A percentile compares a stretch with the other conserved stretches of the same genome.
phyloP scores from a whole-genome alignment of 1,140 invertebrate species.

The Lasioglossum albipes region DNA sequence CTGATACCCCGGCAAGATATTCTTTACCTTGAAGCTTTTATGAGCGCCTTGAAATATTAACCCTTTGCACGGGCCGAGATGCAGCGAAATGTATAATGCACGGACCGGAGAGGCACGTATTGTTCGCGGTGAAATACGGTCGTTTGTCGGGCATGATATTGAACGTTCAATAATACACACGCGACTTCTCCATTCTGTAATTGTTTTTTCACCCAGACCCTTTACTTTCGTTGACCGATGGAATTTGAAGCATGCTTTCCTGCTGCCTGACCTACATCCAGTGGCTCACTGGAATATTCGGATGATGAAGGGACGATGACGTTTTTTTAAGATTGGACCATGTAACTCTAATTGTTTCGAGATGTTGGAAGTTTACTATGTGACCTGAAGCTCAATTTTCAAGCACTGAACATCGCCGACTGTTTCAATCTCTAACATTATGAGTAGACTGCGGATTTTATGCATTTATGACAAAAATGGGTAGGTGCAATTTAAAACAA shows the following conservation, averaged over 20 bases:
- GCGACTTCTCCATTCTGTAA: constrained; percentile 6
- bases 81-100: constrained; percentile 30
- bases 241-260: not conserved
- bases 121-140: constrained; percentile 33
- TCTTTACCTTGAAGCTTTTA: constrained; percentile 29
- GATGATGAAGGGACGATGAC: too few species aligned
- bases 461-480: too few species aligned
- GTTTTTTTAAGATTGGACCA: too few species aligned
- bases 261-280: too few species aligned
- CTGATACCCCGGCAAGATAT: constrained; percentile 19
- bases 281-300: too few species aligned
- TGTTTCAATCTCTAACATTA: too few species aligned
- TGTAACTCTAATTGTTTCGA: too few species aligned
- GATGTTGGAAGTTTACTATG: too few species aligned
- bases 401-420: too few species aligned
- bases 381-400: too few species aligned
- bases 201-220: not conserved
- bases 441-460: too few species aligned
- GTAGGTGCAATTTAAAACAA: too few species aligned
- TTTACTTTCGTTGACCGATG: not conserved
- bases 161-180: constrained; percentile 37
- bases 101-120: constrained; percentile 14
- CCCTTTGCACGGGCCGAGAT: constrained; percentile 26
- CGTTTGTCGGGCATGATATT: constrained; percentile 4
- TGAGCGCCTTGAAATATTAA: constrained; percentile 38